phyloP scores from a whole-genome alignment of 1,140 invertebrate genomes.

The Bombus affinis region DNA sequence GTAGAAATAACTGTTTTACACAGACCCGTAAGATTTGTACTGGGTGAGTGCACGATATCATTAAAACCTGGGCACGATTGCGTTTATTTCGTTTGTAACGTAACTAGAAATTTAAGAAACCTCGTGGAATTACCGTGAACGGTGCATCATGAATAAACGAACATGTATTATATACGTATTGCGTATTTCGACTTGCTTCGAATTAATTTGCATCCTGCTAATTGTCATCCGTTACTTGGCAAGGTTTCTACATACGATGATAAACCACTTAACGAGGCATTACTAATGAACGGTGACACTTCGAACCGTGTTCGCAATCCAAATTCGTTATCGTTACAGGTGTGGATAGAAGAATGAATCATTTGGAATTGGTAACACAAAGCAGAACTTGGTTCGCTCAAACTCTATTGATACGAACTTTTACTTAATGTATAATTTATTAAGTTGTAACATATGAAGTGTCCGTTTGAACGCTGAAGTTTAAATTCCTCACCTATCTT shows the following conservation, averaged over 20 bases:
- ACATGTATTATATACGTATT: background rate
- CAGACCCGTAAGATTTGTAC: background rate
- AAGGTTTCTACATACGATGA: background rate
- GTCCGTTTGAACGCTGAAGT: too few relatives aligned
- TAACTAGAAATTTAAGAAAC: conserved; percentile 22
- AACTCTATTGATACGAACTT: background rate
- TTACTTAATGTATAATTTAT: background rate
- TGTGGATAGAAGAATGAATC: background rate
- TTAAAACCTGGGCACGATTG: background rate
- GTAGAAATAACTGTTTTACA: conserved; percentile 64
- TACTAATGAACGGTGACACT: conserved; percentile 24
- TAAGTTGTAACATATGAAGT: background rate
- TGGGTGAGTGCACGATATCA: background rate
- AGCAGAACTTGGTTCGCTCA: background rate
- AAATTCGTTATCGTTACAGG: background rate
- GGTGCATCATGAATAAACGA: conserved; percentile 25
- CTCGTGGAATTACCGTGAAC: background rate
- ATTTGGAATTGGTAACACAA: background rate
- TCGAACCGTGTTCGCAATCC: background rate
- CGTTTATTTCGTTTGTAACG: background rate
- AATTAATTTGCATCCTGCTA: conserved; percentile 42
- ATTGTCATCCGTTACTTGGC: conserved; percentile 39
- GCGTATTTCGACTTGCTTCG: conserved; percentile 14
- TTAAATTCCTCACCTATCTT: too few relatives aligned
- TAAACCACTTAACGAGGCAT: conserved; percentile 19